A percentile compares a stretch with the other conserved stretches of the same genome.
These are phyloP conservation scores for Melanotaenia maccullochi DNA, from an alignment of 2,797 vertebrate genomes.

Conservation along the genomic window DNA sequence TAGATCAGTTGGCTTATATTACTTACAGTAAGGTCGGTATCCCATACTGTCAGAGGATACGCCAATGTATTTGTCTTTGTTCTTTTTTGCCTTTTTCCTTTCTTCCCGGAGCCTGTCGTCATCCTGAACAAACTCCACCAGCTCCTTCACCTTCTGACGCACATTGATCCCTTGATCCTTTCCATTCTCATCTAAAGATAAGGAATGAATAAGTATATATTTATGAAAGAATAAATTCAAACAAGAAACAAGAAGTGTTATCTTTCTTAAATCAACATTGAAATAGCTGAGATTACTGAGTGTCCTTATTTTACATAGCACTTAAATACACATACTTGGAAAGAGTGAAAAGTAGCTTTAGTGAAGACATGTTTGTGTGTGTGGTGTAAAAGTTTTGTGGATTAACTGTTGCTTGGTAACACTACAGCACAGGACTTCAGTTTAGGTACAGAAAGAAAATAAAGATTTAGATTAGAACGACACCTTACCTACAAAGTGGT, in stretches of 20 bases:
- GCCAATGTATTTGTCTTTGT: constrained; percentile 97
- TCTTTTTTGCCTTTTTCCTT: constrained; percentile 98
- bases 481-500: constrained; percentile 96
- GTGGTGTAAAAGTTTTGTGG: constrained; percentile 37
- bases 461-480: constrained; percentile 67
- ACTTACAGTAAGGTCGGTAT: constrained; percentile 89
- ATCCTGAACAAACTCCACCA: constrained; percentile 95
- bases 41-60: constrained; percentile 94
- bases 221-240: background rate
- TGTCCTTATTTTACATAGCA: constrained; percentile 9
- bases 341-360: constrained; percentile 55
- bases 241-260: background rate
- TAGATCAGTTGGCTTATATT: background rate
- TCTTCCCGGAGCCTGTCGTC: constrained; percentile 96
- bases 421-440: background rate
- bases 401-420: constrained; percentile 56
- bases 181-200: constrained; percentile 92
- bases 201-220: background rate
- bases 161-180: constrained; percentile 99
- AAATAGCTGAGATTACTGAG: background rate
- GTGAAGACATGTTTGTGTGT: background rate
- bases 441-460: constrained; percentile 70
- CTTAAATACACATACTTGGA: constrained; percentile 23
- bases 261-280: background rate
- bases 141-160: constrained; percentile 97